Base-by-base conservation (phyloP, 2,797 vertebrate genomes). In the Apogon talboti region DNA sequence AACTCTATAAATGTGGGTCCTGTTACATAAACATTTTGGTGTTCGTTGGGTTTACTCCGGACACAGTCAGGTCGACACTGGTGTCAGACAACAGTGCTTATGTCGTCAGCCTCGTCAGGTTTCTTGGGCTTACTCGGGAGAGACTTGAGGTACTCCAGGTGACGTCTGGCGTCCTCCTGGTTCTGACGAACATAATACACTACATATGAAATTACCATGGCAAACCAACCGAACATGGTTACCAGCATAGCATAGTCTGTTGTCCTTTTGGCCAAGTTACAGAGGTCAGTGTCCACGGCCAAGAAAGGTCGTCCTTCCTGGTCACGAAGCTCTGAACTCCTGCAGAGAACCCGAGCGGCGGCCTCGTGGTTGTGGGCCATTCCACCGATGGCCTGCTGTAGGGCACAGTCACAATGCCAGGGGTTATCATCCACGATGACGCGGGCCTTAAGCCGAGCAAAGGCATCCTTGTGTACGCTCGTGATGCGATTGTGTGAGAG, bases 171-270 rank as follows among this genome's bases (percentile, higher is more conserved):
- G 14, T 99, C 98, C 84, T 99, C 98, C 89, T 99, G 98, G 86
- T 99, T 99, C 92, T 98, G 97, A 81, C 98, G 94, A 46, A 99
- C 97, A 0, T 99, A 99, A 80, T 98, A 99, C 19, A 99, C 98
- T 68, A 99, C 98, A 0, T 99, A 99, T 0, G 98, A 99, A 86
- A 99, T 98, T 84, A 99, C 97, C 98, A 99, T 99, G 85, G 98
- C 97, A 77, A 99, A 99, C 98, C 98, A 99, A 86, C 97, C 96
- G 57, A 99, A 99, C 98, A 99, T 99, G 84, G 97, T 99, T 86
- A 99, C 97, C 82, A 99, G 91, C 98, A 99, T 99, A 75, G 97
- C 97, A 0, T 98, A 98, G 88, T 99, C 98, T 11, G 98, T 99
- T 78, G 98, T 99, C 92, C 96, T 96, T 95, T 97, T 97, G 11